Conservation (phyloP, 2,888 invertebrate genomes). For the Clistopyga incitator region DNA sequence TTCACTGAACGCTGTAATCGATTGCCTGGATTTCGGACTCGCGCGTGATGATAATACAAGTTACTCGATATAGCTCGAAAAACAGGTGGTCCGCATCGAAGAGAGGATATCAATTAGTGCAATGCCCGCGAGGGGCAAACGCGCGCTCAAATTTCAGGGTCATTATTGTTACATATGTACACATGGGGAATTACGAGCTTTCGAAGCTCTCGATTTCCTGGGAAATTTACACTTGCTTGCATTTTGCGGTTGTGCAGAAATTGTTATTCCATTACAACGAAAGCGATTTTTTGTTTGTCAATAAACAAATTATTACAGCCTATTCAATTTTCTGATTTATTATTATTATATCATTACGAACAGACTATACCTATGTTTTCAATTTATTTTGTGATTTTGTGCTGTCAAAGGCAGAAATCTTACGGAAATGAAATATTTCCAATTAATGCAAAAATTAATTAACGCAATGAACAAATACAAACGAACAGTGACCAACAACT, state of each 20-base stretch:
- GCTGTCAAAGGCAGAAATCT: too few relatives aligned
- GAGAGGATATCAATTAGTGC: slow-evolving; percentile 49
- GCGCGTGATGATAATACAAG: slow-evolving; percentile 38
- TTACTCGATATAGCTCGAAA: slow-evolving; percentile 32
- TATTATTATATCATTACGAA: too few relatives aligned
- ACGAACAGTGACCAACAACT: neutral
- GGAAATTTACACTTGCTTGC: neutral
- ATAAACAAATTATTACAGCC: neutral
- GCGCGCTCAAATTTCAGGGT: neutral
- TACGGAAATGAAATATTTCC: too few relatives aligned
- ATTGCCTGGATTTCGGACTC: slow-evolving; percentile 46
- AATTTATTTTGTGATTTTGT: too few relatives aligned
- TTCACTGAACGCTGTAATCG: slow-evolving; percentile 42
- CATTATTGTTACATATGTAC: slow-evolving; percentile 7
- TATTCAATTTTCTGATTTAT: neutral
- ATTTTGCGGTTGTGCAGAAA: neutral
- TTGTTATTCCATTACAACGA: neutral
- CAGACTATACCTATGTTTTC: too few relatives aligned
- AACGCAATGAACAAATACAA: too few relatives aligned
- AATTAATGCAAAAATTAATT: too few relatives aligned
- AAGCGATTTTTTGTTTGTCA: neutral
- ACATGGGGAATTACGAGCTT: slow-evolving; percentile 46
- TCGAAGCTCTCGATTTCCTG: neutral
- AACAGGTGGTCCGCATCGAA: slow-evolving; percentile 37
- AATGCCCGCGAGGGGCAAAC: slow-evolving; percentile 39